These are phyloP conservation scores for Dreissena polymorpha DNA, from an alignment of 1,140 invertebrate genomes.

Conservation along the genomic window DNA sequence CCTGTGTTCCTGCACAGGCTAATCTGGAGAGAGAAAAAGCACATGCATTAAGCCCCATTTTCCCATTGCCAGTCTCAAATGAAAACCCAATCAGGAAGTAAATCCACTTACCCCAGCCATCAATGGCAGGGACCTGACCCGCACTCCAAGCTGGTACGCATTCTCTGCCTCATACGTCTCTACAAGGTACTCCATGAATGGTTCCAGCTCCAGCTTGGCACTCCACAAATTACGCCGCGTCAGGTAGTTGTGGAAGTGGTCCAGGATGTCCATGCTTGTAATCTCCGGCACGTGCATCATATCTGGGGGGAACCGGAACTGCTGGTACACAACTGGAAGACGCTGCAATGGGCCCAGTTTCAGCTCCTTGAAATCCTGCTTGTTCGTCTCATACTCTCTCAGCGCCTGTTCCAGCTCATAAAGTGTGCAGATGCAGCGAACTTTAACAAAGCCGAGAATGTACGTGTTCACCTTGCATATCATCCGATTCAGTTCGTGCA, in stretches of 20 bases:
- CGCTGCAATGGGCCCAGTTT: conserved; percentile 74
- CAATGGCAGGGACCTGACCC: conserved; percentile 74
- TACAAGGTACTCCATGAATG: conserved; percentile 73
- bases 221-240: conserved; percentile 71
- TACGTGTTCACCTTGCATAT: conserved; percentile 73
- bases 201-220: conserved; percentile 66
- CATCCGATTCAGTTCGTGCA: conserved; percentile 64
- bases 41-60: not conserved
- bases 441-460: conserved; percentile 72
- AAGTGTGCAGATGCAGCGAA: conserved; percentile 71
- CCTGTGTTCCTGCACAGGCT: not conserved
- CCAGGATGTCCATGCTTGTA: conserved; percentile 71
- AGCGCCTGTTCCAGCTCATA: conserved; percentile 70
- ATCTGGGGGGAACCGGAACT: conserved; percentile 74
- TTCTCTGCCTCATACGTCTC: conserved; percentile 64
- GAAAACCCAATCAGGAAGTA: not conserved
- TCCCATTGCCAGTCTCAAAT: not conserved
- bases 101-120: conserved; percentile 65
- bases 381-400: conserved; percentile 66
- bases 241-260: conserved; percentile 71
- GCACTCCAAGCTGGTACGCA: conserved; percentile 74
- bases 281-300: conserved; percentile 71
- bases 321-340: conserved; percentile 71
- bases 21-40: not conserved
- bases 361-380: conserved; percentile 66